These are phyloP conservation scores for Liasis olivaceus DNA, from an alignment of 2,797 vertebrate species.

Conservation along the genomic window DNA sequence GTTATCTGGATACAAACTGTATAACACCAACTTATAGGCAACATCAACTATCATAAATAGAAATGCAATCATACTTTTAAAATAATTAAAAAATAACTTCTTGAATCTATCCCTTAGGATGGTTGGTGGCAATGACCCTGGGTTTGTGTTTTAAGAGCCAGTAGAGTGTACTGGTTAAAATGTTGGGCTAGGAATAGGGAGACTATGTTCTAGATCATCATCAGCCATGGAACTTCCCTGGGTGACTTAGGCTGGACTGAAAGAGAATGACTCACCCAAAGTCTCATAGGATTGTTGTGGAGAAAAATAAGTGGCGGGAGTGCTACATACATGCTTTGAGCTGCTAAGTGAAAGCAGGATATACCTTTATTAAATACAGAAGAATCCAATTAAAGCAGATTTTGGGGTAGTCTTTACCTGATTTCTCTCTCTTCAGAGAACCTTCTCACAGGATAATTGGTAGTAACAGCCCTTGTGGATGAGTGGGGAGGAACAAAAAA, in stretches of 20 bases:
- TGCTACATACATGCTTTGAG: too few species aligned
- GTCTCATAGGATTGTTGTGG: too few species aligned
- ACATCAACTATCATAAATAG: neutral
- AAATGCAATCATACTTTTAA: neutral
- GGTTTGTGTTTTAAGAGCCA: neutral
- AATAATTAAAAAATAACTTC: neutral
- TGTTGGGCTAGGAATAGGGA: neutral
- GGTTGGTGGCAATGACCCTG: neutral
- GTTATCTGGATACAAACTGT: neutral
- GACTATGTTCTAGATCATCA: too few species aligned
- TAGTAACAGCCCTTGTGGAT: neutral
- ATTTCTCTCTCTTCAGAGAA: neutral
- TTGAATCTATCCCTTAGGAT: neutral
- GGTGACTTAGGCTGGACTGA: too few species aligned
- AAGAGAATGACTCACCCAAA: too few species aligned
- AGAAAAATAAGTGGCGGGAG: too few species aligned
- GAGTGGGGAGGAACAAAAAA: neutral
- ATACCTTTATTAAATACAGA: too few species aligned
- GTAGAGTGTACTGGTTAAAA: neutral
- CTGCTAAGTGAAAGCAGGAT: too few species aligned
- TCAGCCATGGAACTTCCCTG: too few species aligned
- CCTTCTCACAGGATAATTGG: neutral
- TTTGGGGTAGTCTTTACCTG: neutral
- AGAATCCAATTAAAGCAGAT: too few species aligned
- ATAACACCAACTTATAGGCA: neutral